Conservation (phyloP, 2,113 vertebrate genomes). For the Ovis canadensis region DNA sequence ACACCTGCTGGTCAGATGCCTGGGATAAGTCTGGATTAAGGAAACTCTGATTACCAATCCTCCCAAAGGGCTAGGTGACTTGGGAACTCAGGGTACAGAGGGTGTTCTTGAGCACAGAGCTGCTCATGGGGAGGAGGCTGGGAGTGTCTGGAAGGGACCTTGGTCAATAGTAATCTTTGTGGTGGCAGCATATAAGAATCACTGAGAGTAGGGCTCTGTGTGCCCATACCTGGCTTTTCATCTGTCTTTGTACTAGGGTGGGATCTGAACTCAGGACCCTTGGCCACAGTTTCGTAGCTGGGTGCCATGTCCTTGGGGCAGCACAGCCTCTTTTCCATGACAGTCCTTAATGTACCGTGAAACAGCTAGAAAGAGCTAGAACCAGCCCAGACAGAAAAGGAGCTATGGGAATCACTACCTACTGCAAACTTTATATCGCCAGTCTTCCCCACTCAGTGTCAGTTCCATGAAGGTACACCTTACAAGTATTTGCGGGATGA, state of each 20-base stretch:
- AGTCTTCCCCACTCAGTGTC: background rate
- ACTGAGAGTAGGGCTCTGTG: rapidly evolving
- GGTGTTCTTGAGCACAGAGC: background rate
- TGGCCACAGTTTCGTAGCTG: background rate
- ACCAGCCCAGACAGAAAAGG: background rate
- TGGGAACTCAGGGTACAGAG: background rate
- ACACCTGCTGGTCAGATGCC: conserved; percentile 64
- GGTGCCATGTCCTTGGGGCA: rapidly evolving
- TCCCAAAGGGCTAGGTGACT: conserved; percentile 10
- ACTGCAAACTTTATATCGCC: background rate
- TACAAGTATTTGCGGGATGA: background rate
- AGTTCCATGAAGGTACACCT: background rate
- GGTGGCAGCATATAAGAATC: background rate
- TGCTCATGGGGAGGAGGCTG: rapidly evolving
- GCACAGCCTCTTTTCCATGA: background rate
- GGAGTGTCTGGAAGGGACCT: background rate
- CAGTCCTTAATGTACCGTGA: background rate
- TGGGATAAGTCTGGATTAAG: conserved; percentile 63
- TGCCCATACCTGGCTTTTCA: background rate
- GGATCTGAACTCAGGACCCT: background rate
- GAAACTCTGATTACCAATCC: conserved; percentile 52
- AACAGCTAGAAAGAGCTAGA: background rate
- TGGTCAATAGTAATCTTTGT: rapidly evolving
- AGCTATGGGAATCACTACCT: background rate
- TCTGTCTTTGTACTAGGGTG: background rate